phyloP scores from a whole-genome alignment of 2,113 vertebrate genomes.

The Hypanus sabinus region DNA sequence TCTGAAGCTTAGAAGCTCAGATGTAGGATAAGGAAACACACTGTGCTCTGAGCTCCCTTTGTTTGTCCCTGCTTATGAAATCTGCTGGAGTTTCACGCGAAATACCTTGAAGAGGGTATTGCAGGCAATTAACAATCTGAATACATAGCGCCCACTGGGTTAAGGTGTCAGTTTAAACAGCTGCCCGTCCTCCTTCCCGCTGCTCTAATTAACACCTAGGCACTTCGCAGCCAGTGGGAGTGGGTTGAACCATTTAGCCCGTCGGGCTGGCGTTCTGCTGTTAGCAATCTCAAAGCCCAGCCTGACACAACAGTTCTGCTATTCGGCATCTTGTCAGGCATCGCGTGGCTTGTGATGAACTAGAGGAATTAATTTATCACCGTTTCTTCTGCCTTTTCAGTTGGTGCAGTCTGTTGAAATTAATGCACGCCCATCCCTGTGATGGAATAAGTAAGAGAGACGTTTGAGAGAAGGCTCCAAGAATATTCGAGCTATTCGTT shows the following conservation, averaged over 20 bases:
- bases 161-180: conserved; percentile 63
- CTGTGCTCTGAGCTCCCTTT: neutral
- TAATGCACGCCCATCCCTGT: conserved; percentile 40
- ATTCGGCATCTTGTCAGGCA: neutral
- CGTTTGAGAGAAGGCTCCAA: conserved; percentile 50
- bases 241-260: conserved; percentile 38
- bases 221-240: conserved; percentile 54
- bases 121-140: conserved; percentile 51
- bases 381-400: conserved; percentile 41
- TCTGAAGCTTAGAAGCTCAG: conserved; percentile 6
- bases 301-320: neutral
- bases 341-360: neutral
- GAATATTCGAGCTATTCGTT: conserved; percentile 47
- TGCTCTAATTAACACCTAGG: conserved; percentile 64
- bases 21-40: neutral
- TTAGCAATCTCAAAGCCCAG: neutral
- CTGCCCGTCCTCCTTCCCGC: conserved; percentile 61
- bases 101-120: conserved; percentile 20
- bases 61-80: neutral
- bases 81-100: neutral
- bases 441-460: conserved; percentile 52
- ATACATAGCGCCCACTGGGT: conserved; percentile 60
- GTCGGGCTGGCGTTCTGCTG: neutral
- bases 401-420: conserved; percentile 66
- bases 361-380: conserved; percentile 17